Base-by-base conservation (phyloP, 2,797 vertebrate species). In the Microctenopoma stevenorrisi region DNA sequence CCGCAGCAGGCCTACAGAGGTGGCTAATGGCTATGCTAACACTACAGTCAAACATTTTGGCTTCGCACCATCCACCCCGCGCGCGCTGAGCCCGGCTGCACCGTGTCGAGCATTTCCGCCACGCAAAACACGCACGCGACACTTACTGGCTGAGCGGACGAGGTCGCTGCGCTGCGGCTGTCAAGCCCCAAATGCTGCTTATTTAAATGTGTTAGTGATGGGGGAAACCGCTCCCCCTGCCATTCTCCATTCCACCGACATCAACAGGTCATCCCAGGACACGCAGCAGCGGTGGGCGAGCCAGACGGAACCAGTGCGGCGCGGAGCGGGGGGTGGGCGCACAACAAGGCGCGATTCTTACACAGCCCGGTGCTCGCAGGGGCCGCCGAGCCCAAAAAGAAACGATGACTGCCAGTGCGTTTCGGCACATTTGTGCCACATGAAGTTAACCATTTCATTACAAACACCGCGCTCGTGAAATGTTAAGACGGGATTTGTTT, bases 191-290 rank as follows among this genome's bases (percentile, higher is more conserved):
- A 84, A 87, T 73, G 82, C 86, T 60, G 81, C 89, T 84, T 82
- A 88, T 87, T 91, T 90, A 87, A 90, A 90, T 90, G 85, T 87
- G 85, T 88, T 70, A 81, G 89, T 81, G 89, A 88, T 88, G 87
- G 89, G 89, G 86, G 85, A 84, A 89, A 88, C 87, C 90, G 86
- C 89, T 86, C 85, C 89, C 89, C 91, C 92, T 94, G 90, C 88
- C 89, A 89, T 87, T 88, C 92, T 92, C 91, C 91, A 93, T 93
- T 92, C 89, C 84, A 88, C 92, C 91, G 91, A 93, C 94, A 94
- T 94, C 94, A 94, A 95, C 94, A 95, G 94, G 94, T 95, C 94
- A 95, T 94, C 94, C 93, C 94, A 90, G 94, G 94, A 95, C 94
- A 94, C 87, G 90, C 93, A 92, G 93, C 92, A 89, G 90, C 93